A percentile compares a stretch with the other conserved stretches of the same genome.
Conservation (phyloP, 2,113 vertebrate species). For the Shinisaurus crocodilurus region DNA sequence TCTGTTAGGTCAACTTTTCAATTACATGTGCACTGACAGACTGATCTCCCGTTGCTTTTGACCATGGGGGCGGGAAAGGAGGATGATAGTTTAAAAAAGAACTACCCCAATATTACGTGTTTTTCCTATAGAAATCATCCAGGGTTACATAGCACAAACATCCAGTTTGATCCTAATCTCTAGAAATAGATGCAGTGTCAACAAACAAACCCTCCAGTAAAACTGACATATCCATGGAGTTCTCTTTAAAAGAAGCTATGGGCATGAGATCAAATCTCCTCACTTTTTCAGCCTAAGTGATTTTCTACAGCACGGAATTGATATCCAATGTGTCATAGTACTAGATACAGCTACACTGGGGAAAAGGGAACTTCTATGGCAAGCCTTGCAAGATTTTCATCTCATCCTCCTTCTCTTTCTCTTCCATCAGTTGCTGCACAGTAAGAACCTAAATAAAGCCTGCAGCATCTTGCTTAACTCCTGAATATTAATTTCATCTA, state of each 20-base stretch:
- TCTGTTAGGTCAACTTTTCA: slow-evolving; percentile 17
- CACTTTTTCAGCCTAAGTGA: slow-evolving; percentile 44
- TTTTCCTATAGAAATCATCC: slow-evolving; percentile 12
- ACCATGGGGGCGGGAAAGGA: neutral
- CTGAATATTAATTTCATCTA: slow-evolving; percentile 49
- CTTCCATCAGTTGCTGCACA: neutral
- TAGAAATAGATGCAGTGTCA: slow-evolving; percentile 37
- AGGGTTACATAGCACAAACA: slow-evolving; percentile 34
- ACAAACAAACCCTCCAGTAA: slow-evolving; percentile 54
- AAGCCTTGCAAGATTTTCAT: slow-evolving; percentile 29
- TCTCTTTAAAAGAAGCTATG: slow-evolving; percentile 11
- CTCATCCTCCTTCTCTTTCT: slow-evolving; percentile 31
- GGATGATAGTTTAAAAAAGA: neutral
- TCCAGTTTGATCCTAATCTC: slow-evolving; percentile 55
- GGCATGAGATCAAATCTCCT: slow-evolving; percentile 39
- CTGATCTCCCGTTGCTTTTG: neutral
- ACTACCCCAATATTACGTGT: slow-evolving; percentile 12
- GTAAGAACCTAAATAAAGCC: slow-evolving; percentile 46
- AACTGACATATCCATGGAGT: slow-evolving; percentile 46
- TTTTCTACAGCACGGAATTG: slow-evolving; percentile 36
- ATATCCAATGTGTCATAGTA: slow-evolving; percentile 25
- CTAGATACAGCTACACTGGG: neutral
- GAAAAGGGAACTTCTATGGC: slow-evolving; percentile 25
- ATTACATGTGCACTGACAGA: neutral
- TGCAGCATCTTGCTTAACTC: slow-evolving; percentile 43